Conservation (phyloP, 30 jellyfish, hydroid and myxozoan species). For the Sanderia malayensis region DNA sequence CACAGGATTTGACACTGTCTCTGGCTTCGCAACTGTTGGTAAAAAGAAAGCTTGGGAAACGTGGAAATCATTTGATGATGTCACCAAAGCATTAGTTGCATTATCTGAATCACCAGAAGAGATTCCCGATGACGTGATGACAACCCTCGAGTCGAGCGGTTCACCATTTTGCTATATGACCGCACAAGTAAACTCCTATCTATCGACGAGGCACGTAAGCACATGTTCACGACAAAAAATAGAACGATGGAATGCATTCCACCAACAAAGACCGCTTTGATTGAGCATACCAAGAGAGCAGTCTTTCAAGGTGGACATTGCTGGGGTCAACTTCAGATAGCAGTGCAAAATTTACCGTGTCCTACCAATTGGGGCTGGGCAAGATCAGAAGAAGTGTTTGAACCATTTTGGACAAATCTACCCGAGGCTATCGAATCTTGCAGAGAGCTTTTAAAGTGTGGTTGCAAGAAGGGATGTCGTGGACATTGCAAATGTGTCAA, state of each 20-base stretch:
- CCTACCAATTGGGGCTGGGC: conserved; percentile 38
- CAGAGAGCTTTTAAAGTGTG: conserved; percentile 21
- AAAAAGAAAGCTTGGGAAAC: conserved; percentile 31
- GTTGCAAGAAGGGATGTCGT: conserved; percentile 32
- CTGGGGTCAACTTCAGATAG: conserved; percentile 30
- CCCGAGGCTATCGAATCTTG: conserved; percentile 3
- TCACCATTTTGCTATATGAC: conserved; percentile 17
- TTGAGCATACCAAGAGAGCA: conserved; percentile 22
- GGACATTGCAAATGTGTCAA: conserved; percentile 30
- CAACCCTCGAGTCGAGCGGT: conserved; percentile 33
- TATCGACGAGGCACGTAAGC: conserved; percentile 20
- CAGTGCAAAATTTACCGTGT: neutral
- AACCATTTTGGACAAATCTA: conserved; percentile 17
- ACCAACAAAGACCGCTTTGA: conserved; percentile 23
- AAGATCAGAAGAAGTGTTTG: neutral
- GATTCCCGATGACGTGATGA: conserved; percentile 21
- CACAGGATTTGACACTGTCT: conserved; percentile 31
- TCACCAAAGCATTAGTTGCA: conserved; percentile 8
- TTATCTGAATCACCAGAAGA: conserved; percentile 12
- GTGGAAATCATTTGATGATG: conserved; percentile 22
- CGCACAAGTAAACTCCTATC: conserved; percentile 11
- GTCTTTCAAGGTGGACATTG: conserved; percentile 20
- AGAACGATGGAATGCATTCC: conserved; percentile 31
- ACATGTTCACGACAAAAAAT: conserved; percentile 14
- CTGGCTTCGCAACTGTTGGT: conserved; percentile 14